These are phyloP conservation scores for Zoanthus sansibaricus DNA, from an alignment of 92 coral and sea anemone species.

Conservation along the genomic window DNA sequence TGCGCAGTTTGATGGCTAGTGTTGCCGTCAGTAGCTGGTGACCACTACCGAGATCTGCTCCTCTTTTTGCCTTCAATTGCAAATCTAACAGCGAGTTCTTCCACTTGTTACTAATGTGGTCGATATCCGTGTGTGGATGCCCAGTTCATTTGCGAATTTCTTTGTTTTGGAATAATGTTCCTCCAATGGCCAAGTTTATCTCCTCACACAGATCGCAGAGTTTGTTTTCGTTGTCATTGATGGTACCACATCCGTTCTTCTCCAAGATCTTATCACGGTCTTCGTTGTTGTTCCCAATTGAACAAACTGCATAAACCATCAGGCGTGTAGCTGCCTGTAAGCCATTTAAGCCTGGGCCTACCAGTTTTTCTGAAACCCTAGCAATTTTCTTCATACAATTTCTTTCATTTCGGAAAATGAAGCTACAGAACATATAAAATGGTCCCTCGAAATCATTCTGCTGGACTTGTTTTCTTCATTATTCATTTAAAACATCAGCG, in stretches of 20 bases:
- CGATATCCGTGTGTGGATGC: not conserved
- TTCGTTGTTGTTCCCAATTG: not conserved
- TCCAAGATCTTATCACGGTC: slow-evolving; percentile 17
- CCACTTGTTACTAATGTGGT: not conserved
- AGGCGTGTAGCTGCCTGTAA: too few species aligned
- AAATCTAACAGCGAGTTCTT: not conserved
- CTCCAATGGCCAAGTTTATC: slow-evolving; percentile 10
- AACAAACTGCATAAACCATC: too few species aligned
- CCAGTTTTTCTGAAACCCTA: too few species aligned
- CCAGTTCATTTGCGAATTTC: slow-evolving; percentile 2
- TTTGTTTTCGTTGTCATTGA: slow-evolving; percentile 13
- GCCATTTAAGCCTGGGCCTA: too few species aligned
- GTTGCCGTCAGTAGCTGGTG: not conserved
- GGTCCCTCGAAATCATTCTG: too few species aligned
- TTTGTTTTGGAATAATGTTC: slow-evolving; percentile 8
- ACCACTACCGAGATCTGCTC: not conserved
- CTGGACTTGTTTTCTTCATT: too few species aligned
- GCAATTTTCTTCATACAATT: too few species aligned
- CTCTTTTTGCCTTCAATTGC: not conserved
- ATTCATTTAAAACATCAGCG: too few species aligned
- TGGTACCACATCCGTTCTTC: slow-evolving; percentile 17
- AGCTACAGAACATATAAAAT: too few species aligned
- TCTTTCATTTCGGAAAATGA: too few species aligned
- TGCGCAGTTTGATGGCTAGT: not conserved
- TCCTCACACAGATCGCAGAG: slow-evolving; percentile 24